Evolutionary conservation across 2,888 invertebrate genomes (phyloP).

Genomic region (Thecocarcelia acutangulata): DNA sequence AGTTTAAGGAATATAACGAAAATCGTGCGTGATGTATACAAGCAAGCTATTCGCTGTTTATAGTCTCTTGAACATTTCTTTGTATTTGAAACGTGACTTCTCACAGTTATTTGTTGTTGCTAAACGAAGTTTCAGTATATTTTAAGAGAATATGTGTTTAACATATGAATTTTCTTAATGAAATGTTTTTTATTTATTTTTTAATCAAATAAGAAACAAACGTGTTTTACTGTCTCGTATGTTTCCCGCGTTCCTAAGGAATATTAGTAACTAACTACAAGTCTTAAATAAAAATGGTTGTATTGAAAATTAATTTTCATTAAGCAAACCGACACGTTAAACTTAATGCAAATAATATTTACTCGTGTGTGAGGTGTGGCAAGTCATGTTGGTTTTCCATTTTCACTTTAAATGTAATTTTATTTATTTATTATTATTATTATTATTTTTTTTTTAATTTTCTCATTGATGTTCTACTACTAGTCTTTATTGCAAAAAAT

Average conservation of each 20-base stretch:
- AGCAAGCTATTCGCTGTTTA: background rate
- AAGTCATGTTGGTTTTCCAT: slow-evolving; percentile 19
- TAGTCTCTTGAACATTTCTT: slow-evolving; percentile 4
- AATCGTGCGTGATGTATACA: too few species aligned
- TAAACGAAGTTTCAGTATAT: background rate
- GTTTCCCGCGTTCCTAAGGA: background rate
- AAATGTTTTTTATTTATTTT: background rate
- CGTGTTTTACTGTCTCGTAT: background rate
- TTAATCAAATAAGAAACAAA: background rate
- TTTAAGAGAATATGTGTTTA: slow-evolving; percentile 8
- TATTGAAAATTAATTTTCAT: background rate
- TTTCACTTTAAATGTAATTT: slow-evolving; percentile 29
- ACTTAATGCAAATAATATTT: background rate
- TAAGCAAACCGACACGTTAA: background rate
- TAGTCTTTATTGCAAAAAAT: slow-evolving; percentile 57
- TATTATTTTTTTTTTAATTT: slow-evolving; percentile 15
- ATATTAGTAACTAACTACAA: background rate
- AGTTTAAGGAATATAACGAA: too few species aligned
- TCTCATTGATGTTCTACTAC: slow-evolving; percentile 11
- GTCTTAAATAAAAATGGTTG: slow-evolving; percentile 16
- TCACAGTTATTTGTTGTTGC: background rate
- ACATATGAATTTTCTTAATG: slow-evolving; percentile 6
- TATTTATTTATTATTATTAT: too few species aligned
- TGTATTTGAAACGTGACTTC: slow-evolving; percentile 19
- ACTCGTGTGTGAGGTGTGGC: background rate